Base-by-base conservation (phyloP, 2,113 vertebrate species). In the Mus spicilegus region DNA sequence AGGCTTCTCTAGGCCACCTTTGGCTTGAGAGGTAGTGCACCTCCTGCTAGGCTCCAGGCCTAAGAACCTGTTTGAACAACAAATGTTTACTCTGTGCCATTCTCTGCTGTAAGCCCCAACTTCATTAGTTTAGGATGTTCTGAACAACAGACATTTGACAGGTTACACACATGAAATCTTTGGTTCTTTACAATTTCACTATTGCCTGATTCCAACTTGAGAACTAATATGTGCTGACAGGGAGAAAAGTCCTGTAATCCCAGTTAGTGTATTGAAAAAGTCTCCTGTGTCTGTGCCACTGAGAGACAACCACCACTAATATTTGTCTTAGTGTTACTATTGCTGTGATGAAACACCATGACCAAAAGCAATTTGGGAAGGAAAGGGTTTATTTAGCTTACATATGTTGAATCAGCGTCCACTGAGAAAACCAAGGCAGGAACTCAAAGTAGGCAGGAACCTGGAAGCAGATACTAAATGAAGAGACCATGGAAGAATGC, bases 131-230 rank as follows among this genome's bases (percentile, higher is more conserved):
- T 78, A 61, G 39, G 54, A 16, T 76, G 54, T 67, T 56, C 56
- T 78, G 63, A 81, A 30, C 61, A 81, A 42, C 13, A 63, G 28
- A 9, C 1, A 63, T 90, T 89, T 56, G 28, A 73, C 42, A 82
- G 42, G n/a, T 84, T n/a, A 51, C 16, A 0, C 20, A 13, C 36
- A n/a, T 33, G 42, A 42, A 78, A 65, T 87, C 22, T 51, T 95
- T 28, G 9, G 69, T 90, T 67, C 69, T 70, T n/a, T 63, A 7
- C 65, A 87, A 84, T 63, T 63, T 58, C 22, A 92, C 76, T 82
- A 28, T 36, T 73, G 14, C 33, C 84, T 96, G 75, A 76, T 70
- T 84, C 54, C 67, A 84, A 91, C 89, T 84, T 95, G 82, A 77
- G 75, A 92, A 84, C 30, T 63, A 86, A 87, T 49, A 54, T 65